phyloP scores from a whole-genome alignment of 2,888 invertebrate genomes.

The Dicycla oo region DNA sequence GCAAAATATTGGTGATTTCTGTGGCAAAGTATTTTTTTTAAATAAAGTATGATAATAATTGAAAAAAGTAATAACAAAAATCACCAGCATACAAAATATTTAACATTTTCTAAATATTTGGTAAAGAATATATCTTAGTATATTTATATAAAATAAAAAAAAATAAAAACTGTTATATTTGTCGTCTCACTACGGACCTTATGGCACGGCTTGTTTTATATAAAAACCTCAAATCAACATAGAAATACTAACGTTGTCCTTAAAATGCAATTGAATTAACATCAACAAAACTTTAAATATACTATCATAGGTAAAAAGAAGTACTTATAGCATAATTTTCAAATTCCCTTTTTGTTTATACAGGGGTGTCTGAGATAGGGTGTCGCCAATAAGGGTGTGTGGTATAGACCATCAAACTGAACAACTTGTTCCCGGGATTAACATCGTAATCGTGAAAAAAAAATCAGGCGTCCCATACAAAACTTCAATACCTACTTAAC shows the following conservation, averaged over 20 bases:
- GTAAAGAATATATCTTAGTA: slow-evolving; percentile 45
- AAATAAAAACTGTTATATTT: slow-evolving; percentile 3
- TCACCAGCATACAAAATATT: slow-evolving; percentile 16
- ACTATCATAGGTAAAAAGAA: neutral
- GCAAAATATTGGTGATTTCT: slow-evolving; percentile 2
- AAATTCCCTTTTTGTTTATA: neutral
- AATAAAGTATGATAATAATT: neutral
- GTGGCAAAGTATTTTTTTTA: neutral
- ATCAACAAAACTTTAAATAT: slow-evolving; percentile 23
- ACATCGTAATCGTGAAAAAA: no score
- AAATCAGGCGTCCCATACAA: no score
- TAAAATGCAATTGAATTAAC: slow-evolving; percentile 26
- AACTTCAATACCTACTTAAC: no score
- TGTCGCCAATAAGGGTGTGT: no score
- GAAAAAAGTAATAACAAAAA: neutral
- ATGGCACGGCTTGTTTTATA: slow-evolving; percentile 60
- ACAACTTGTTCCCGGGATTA: no score
- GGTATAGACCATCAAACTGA: no score
- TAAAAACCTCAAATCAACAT: slow-evolving; percentile 19
- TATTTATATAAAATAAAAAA: slow-evolving; percentile 5
- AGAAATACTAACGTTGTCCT: slow-evolving; percentile 35
- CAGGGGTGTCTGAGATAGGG: no score
- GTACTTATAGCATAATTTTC: neutral
- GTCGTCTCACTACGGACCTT: slow-evolving; percentile 44
- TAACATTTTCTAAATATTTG: slow-evolving; percentile 63